Percentiles rank a stretch among this genome's conserved stretches.
Conservation (phyloP, 64 coral and sea anemone species). For the Hydrozoanthus tunicans region DNA sequence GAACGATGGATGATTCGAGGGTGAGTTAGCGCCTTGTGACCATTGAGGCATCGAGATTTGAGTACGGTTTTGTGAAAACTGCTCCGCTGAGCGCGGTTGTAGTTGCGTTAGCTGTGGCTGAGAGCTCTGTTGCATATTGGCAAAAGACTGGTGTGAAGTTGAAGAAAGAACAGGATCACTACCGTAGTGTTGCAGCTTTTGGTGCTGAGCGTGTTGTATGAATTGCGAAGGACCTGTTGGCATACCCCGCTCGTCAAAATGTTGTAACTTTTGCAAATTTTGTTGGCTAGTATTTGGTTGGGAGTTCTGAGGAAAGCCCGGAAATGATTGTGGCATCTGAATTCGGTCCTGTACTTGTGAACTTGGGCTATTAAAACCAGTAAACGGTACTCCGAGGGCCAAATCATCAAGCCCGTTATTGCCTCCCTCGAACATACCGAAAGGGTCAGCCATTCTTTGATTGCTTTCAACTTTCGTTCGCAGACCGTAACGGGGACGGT, state of each 20-base stretch:
- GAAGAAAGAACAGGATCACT: constrained; percentile 90
- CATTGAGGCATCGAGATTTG: constrained; percentile 78
- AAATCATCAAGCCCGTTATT: constrained; percentile 77
- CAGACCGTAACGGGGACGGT: constrained; percentile 29
- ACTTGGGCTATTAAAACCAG: constrained; percentile 70
- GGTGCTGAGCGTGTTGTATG: constrained; percentile 62
- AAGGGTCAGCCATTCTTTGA: constrained; percentile 88
- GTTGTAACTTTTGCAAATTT: constrained; percentile 75
- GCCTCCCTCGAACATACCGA: constrained; percentile 90
- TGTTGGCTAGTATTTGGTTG: constrained; percentile 68
- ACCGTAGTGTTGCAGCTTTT: constrained; percentile 94
- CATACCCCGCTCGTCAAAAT: constrained; percentile 82
- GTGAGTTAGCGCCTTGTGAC: constrained; percentile 73
- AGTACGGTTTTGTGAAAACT: constrained; percentile 75
- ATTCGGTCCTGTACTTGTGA: constrained; percentile 74
- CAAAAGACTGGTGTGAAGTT: constrained; percentile 64
- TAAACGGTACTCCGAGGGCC: constrained; percentile 69
- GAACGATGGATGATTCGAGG: constrained; percentile 57
- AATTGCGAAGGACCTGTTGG: constrained; percentile 65
- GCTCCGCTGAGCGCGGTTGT: constrained; percentile 67
- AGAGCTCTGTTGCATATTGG: constrained; percentile 62
- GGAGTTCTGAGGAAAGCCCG: constrained; percentile 75
- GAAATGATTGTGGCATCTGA: constrained; percentile 77
- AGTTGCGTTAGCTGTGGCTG: constrained; percentile 84
- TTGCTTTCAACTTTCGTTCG: constrained; percentile 47